Evolutionary conservation across 2,888 invertebrate species (phyloP).

Genomic region (Lepeophtheirus nordmannii): DNA sequence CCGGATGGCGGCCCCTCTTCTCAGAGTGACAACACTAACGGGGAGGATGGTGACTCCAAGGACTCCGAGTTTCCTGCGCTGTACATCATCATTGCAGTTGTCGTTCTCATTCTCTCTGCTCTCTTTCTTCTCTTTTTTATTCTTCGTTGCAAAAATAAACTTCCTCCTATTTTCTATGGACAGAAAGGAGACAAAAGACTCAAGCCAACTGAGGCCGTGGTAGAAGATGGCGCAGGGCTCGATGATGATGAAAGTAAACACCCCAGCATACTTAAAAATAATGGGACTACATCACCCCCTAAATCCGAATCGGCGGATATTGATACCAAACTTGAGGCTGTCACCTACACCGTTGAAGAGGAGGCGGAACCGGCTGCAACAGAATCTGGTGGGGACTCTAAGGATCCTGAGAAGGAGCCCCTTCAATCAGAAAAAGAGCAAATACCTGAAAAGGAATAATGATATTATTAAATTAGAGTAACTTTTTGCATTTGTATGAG

Average conservation of each 20-base stretch:
- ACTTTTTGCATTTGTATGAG: too few species aligned
- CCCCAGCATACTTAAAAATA: conserved; percentile 13
- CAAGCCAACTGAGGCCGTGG: neutral
- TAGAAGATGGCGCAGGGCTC: neutral
- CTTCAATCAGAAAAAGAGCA: neutral
- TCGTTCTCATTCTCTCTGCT: neutral
- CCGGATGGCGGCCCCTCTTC: neutral
- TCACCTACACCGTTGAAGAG: neutral
- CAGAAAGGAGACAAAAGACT: conserved; percentile 4
- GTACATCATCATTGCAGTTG: conserved; percentile 6
- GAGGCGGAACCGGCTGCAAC: neutral
- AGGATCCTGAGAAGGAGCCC: neutral
- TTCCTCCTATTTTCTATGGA: conserved; percentile 7
- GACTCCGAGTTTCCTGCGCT: neutral
- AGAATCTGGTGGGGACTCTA: neutral
- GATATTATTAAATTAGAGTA: too few species aligned
- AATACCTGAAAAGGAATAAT: neutral
- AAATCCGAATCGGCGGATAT: too few species aligned
- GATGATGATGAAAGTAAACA: conserved; percentile 16
- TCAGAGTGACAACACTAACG: neutral
- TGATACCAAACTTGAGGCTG: neutral
- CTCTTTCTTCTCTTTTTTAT: neutral
- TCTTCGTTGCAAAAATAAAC: neutral
- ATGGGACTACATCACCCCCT: neutral
- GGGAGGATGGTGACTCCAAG: neutral